A percentile compares a stretch with the other conserved stretches of the same genome.
Evolutionary conservation across 2,888 invertebrate species (phyloP).

Genomic region (Hyposoter dolosus): DNA sequence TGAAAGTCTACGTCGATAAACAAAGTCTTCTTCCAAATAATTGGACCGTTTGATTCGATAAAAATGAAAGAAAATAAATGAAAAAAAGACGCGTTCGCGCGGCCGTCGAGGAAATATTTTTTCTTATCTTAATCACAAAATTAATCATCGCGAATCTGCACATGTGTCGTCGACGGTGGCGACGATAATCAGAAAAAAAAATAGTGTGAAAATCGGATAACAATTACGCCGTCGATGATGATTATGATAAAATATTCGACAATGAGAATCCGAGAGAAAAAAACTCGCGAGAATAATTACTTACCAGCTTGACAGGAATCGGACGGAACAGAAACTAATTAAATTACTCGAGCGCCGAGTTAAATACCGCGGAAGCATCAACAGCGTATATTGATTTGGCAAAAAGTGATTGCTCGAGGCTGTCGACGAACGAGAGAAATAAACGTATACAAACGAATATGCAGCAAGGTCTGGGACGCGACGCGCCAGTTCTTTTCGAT

Average conservation of each 20-base stretch:
- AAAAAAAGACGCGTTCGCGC: not conserved
- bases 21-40: conserved; percentile 1
- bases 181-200: not conserved
- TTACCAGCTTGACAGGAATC: not conserved
- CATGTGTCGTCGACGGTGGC: not conserved
- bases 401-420: not conserved
- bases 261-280: not conserved
- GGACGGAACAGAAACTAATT: not conserved
- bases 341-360: not conserved
- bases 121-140: not conserved
- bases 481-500: conserved; percentile 13
- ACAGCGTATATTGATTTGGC: not conserved
- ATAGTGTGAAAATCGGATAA: not conserved
- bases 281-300: not conserved
- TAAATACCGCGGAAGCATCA: not conserved
- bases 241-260: not conserved
- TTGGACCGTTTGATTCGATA: not conserved
- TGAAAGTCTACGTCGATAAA: conserved; percentile 13
- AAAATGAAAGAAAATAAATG: not conserved
- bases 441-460: not conserved
- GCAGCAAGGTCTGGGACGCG: conserved; percentile 17
- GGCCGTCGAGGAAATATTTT: not conserved
- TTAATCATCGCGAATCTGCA: not conserved
- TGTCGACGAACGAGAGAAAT: conserved; percentile 2
- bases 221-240: not conserved